These are phyloP conservation scores for Ciona savignyi DNA, from an alignment of 23 tunicate genomes.

Conservation along the genomic window DNA sequence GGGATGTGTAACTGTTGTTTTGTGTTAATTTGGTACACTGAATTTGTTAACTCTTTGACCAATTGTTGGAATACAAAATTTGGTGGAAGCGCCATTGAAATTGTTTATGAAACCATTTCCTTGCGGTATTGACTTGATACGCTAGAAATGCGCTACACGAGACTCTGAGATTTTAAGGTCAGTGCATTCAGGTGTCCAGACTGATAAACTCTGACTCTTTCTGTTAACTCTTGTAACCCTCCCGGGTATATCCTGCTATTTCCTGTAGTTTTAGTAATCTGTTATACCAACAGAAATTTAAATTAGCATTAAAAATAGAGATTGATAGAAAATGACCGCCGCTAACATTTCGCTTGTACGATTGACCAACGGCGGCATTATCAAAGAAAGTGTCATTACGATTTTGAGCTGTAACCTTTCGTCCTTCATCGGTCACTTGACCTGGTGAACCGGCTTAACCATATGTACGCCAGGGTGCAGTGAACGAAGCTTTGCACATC, in stretches of 20 bases:
- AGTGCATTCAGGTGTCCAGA: background rate
- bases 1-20: too few relatives aligned
- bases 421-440: background rate
- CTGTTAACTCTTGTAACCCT: background rate
- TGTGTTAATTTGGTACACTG: too few relatives aligned
- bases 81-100: background rate
- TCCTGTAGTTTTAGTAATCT: background rate
- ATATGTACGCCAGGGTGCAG: background rate
- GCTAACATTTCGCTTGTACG: background rate
- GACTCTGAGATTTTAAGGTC: background rate
- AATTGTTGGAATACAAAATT: too few relatives aligned
- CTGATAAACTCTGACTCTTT: background rate
- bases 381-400: background rate
- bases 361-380: background rate
- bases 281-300: slow-evolving; percentile 1
- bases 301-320: too few relatives aligned
- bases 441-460: background rate
- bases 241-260: background rate
- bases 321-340: too few relatives aligned
- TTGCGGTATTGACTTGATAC: background rate
- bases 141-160: background rate
- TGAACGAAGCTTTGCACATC: background rate
- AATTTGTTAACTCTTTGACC: too few relatives aligned
- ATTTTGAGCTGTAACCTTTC: background rate
- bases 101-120: background rate